A percentile compares a stretch with the other conserved stretches of the same genome.
Evolutionary conservation across 2,888 invertebrate genomes (phyloP).

Genomic region (Brenthis ino): DNA sequence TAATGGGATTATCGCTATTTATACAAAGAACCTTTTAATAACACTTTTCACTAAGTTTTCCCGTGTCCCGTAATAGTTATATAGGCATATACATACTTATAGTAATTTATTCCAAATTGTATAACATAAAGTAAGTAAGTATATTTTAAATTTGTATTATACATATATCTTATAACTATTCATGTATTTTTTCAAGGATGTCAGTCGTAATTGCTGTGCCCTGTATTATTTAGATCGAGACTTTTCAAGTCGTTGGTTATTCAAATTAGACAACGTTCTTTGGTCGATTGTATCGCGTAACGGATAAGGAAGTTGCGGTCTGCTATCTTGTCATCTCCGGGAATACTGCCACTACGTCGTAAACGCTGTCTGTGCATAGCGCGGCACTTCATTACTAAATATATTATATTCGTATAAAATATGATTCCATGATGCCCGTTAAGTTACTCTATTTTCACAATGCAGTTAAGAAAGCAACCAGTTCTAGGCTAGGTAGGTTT

Average conservation of each 20-base stretch:
- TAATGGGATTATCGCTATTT: slow-evolving; percentile 67
- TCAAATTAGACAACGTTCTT: slow-evolving; percentile 71
- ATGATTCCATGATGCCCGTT: slow-evolving; percentile 37
- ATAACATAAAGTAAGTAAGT: slow-evolving; percentile 38
- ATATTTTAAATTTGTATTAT: slow-evolving; percentile 37
- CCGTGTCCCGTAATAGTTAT: no score
- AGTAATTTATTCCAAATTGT: slow-evolving; percentile 36
- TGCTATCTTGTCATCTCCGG: slow-evolving; percentile 65
- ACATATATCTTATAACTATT: slow-evolving; percentile 27
- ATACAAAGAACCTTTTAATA: slow-evolving; percentile 40
- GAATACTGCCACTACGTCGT: slow-evolving; percentile 49
- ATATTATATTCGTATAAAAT: slow-evolving; percentile 31
- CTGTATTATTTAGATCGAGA: slow-evolving; percentile 61
- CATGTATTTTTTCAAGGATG: slow-evolving; percentile 52
- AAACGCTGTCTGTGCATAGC: slow-evolving; percentile 31
- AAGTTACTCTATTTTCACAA: slow-evolving; percentile 34
- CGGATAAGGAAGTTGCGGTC: slow-evolving; percentile 71
- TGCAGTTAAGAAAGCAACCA: slow-evolving; percentile 36
- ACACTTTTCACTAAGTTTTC: slow-evolving; percentile 19
- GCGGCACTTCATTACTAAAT: slow-evolving; percentile 34
- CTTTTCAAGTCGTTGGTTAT: slow-evolving; percentile 58
- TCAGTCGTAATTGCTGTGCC: slow-evolving; percentile 55
- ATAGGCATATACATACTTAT: neutral
- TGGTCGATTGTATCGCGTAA: slow-evolving; percentile 68
- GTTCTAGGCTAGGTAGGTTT: slow-evolving; percentile 36